These are phyloP conservation scores for Chelonus insularis DNA, from an alignment of 1,140 invertebrate genomes.

Conservation along the genomic window DNA sequence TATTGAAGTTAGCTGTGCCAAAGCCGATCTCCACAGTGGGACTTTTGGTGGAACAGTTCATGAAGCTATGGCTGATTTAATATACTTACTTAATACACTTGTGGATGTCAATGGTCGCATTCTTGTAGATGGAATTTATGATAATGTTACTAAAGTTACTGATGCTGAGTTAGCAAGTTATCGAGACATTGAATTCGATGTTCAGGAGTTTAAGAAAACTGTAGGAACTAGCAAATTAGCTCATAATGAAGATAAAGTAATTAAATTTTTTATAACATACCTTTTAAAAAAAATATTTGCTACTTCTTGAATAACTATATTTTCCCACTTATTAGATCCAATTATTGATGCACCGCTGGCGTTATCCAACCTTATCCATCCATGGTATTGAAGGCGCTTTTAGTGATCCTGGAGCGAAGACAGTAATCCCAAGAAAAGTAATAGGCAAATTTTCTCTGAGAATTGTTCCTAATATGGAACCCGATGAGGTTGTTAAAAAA, in stretches of 20 bases:
- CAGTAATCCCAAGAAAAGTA: constrained; percentile 93
- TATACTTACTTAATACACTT: constrained; percentile 81
- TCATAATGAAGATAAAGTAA: constrained; percentile 78
- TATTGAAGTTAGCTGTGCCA: constrained; percentile 85
- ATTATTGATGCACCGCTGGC: constrained; percentile 88
- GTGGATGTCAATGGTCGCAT: constrained; percentile 85
- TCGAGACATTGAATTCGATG: constrained; percentile 87
- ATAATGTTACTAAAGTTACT: constrained; percentile 76
- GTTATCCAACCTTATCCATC: constrained; percentile 85
- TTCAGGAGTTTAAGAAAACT: constrained; percentile 72
- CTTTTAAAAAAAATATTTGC: neutral
- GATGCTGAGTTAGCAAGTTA: constrained; percentile 80
- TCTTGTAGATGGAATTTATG: constrained; percentile 76
- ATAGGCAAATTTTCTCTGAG: constrained; percentile 96
- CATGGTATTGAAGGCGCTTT: constrained; percentile 96
- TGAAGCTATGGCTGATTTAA: constrained; percentile 87
- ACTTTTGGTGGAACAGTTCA: constrained; percentile 89
- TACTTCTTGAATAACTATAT: constrained; percentile 6
- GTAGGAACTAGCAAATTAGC: constrained; percentile 73
- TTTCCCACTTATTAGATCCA: constrained; percentile 56
- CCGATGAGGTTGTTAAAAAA: constrained; percentile 72
- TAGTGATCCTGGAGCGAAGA: constrained; percentile 88
- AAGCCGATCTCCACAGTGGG: constrained; percentile 94
- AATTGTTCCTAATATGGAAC: constrained; percentile 89
- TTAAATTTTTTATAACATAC: constrained; percentile 25